These are phyloP conservation scores for Trissolcus brochymenae DNA, from an alignment of 2,888 invertebrate species.

Conservation along the genomic window DNA sequence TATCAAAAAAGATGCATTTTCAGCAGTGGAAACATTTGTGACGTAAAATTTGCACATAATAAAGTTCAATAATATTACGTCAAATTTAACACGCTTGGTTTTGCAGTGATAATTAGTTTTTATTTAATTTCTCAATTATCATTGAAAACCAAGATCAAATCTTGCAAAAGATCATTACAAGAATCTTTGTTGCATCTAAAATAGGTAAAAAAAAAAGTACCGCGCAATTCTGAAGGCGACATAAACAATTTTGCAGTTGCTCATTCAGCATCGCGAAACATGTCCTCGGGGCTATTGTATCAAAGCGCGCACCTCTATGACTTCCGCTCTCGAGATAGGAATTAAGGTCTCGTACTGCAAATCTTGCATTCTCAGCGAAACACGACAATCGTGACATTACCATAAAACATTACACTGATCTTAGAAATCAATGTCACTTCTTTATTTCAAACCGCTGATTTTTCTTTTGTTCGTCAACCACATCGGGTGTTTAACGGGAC, in stretches of 20 bases:
- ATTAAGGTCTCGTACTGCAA: neutral
- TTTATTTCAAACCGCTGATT: no score
- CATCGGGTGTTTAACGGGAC: no score
- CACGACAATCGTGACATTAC: slow-evolving; percentile 1
- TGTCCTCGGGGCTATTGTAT: slow-evolving; percentile 1
- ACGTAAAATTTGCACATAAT: no score
- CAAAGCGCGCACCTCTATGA: neutral
- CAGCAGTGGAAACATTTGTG: no score
- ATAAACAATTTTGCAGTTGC: neutral
- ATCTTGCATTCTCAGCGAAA: slow-evolving; percentile 4
- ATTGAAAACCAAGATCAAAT: neutral
- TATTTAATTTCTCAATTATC: neutral
- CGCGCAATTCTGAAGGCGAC: slow-evolving; percentile 1
- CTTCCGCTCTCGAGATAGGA: slow-evolving; percentile 10
- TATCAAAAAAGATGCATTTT: no score
- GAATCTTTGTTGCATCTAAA: neutral
- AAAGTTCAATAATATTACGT: no score
- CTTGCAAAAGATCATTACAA: no score
- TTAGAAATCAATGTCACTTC: slow-evolving; percentile 6
- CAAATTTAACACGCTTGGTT: no score
- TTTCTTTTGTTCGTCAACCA: no score
- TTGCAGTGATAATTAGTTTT: neutral
- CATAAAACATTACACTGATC: neutral
- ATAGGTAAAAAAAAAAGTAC: neutral
- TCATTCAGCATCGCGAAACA: neutral